Conservation (phyloP, 2,888 invertebrate species). For the Dioctria rufipes region DNA sequence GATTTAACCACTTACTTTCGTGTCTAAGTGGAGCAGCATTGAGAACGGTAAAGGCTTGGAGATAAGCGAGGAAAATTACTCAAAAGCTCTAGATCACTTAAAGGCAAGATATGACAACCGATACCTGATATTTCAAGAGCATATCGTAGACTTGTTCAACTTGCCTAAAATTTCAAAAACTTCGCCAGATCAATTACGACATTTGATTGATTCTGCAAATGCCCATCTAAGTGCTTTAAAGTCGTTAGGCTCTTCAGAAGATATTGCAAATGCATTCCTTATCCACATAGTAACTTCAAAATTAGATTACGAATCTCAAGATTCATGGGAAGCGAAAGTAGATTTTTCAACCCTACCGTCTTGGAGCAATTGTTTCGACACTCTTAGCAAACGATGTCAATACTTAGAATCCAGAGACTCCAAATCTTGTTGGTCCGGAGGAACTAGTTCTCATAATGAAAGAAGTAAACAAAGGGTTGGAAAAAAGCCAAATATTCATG, state of each 20-base stretch:
- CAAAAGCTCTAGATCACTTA: background rate
- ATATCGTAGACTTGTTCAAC: background rate
- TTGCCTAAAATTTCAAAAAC: background rate
- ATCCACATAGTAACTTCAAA: background rate
- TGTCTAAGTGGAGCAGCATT: too few relatives aligned
- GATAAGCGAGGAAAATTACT: slow-evolving; percentile 3
- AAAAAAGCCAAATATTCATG: too few relatives aligned
- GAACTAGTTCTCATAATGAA: too few relatives aligned
- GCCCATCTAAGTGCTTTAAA: slow-evolving; percentile 1
- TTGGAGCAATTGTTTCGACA: background rate
- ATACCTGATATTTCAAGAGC: background rate
- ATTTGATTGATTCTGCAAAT: background rate
- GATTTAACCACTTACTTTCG: too few relatives aligned
- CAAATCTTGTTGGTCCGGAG: too few relatives aligned
- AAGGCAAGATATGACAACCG: background rate
- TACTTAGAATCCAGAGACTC: too few relatives aligned
- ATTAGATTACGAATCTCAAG: background rate
- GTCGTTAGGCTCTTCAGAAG: background rate
- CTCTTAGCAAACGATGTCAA: background rate
- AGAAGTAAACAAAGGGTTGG: too few relatives aligned
- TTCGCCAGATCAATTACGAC: background rate
- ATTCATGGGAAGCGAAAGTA: background rate
- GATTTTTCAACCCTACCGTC: background rate
- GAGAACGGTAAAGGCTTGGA: background rate
- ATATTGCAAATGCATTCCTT: background rate